A percentile compares a stretch with the other conserved stretches of the same genome.
These are phyloP conservation scores for Cephus spinipes DNA, from an alignment of 2,888 invertebrate genomes.

Conservation along the genomic window DNA sequence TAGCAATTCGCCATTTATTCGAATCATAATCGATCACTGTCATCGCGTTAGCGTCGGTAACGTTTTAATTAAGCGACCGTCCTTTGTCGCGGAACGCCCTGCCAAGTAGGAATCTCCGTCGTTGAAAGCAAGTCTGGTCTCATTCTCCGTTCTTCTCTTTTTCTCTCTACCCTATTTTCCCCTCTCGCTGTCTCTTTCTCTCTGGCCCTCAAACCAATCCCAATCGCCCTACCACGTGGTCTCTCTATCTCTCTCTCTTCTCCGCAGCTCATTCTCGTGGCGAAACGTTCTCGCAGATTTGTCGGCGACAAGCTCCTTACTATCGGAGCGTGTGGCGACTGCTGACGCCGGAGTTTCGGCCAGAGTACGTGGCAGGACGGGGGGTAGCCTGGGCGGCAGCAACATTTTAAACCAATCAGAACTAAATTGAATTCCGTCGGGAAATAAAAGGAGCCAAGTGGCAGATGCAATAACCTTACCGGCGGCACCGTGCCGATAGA, in stretches of 20 bases:
- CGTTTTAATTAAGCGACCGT: neutral
- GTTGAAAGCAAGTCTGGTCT: neutral
- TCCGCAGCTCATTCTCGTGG: neutral
- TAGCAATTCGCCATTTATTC: neutral
- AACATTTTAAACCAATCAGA: slow-evolving; percentile 3
- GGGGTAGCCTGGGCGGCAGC: neutral
- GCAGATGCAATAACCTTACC: slow-evolving; percentile 5
- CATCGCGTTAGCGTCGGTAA: neutral
- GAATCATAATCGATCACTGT: neutral
- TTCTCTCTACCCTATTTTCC: neutral
- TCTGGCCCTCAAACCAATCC: neutral
- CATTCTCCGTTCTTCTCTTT: neutral
- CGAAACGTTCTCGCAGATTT: neutral
- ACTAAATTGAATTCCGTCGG: slow-evolving; percentile 2
- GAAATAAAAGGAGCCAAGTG: slow-evolving; percentile 8
- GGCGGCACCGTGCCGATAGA: neutral
- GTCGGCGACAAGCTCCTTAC: neutral
- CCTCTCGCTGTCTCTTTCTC: neutral
- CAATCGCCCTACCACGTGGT: neutral
- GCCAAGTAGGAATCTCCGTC: neutral
- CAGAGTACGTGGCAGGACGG: neutral
- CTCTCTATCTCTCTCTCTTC: neutral
- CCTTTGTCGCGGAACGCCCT: neutral
- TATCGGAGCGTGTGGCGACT: neutral
- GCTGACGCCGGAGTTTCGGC: neutral